Conservation (phyloP, 2,888 invertebrate species). For the Drosophila peninsularis region DNA sequence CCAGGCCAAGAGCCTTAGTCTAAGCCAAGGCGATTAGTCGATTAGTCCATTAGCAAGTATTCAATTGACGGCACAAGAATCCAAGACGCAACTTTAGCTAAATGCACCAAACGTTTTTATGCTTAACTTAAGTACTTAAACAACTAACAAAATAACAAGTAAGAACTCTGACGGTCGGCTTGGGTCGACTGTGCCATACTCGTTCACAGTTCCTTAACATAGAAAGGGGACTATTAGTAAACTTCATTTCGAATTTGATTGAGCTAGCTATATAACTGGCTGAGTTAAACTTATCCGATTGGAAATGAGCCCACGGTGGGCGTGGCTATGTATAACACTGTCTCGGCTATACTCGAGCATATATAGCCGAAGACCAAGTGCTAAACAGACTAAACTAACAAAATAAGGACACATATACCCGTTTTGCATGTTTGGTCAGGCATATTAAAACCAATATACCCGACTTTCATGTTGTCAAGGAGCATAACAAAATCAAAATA, state of each 20-base stretch:
- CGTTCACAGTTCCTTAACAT: background rate
- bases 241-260: background rate
- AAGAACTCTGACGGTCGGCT: background rate
- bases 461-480: background rate
- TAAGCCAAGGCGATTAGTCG: constrained; percentile 66
- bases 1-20: constrained; percentile 71
- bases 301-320: background rate
- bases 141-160: background rate
- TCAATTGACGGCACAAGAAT: constrained; percentile 35
- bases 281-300: background rate
- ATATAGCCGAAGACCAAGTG: background rate
- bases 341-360: background rate
- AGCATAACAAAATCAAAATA: background rate
- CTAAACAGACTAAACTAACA: background rate
- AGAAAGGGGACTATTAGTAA: fast-evolving
- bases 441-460: background rate
- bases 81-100: constrained; percentile 40
- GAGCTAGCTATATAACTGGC: background rate
- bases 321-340: background rate
- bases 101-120: constrained; percentile 55
- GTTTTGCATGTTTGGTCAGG: background rate
- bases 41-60: constrained; percentile 37
- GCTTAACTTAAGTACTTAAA: constrained; percentile 44
- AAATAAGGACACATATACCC: background rate
- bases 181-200: constrained; percentile 1